Evolutionary conservation across 2,113 vertebrate species (phyloP).

Genomic region (Myotis lucifugus): DNA sequence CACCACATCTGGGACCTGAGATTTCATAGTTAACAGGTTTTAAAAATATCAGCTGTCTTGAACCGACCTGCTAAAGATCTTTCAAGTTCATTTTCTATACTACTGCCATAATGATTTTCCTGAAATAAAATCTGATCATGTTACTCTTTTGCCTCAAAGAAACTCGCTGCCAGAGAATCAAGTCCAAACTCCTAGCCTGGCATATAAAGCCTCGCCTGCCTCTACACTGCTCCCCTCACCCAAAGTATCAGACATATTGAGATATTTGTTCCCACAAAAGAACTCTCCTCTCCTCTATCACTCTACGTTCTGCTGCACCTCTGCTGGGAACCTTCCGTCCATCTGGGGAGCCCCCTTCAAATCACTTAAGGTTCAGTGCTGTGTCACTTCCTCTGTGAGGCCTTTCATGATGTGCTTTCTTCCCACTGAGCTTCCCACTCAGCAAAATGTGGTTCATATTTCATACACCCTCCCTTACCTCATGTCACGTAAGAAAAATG

Average conservation of each 20-base stretch:
- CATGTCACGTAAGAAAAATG: background rate
- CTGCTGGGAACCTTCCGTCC: background rate
- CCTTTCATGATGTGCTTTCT: background rate
- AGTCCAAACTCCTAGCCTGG: background rate
- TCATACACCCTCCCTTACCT: background rate
- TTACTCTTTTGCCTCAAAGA: background rate
- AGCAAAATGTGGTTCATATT: conserved; percentile 1
- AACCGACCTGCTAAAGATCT: background rate
- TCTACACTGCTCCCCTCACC: background rate
- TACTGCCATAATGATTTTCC: background rate
- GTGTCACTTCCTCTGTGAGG: background rate
- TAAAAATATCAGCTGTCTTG: background rate
- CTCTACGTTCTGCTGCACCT: background rate
- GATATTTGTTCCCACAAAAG: background rate
- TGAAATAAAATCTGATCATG: background rate
- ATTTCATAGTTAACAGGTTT: background rate
- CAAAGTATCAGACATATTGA: background rate
- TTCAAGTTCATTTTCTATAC: background rate
- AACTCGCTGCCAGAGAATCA: background rate
- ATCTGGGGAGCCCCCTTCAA: background rate
- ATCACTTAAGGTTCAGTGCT: background rate
- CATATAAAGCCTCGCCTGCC: background rate
- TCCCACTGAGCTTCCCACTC: background rate
- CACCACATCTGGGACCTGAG: background rate
- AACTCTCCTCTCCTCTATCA: background rate